A percentile compares a stretch with the other conserved stretches of the same genome.
phyloP scores from a whole-genome alignment of 2,113 vertebrate species.

The Erythrocercus mccallii region DNA sequence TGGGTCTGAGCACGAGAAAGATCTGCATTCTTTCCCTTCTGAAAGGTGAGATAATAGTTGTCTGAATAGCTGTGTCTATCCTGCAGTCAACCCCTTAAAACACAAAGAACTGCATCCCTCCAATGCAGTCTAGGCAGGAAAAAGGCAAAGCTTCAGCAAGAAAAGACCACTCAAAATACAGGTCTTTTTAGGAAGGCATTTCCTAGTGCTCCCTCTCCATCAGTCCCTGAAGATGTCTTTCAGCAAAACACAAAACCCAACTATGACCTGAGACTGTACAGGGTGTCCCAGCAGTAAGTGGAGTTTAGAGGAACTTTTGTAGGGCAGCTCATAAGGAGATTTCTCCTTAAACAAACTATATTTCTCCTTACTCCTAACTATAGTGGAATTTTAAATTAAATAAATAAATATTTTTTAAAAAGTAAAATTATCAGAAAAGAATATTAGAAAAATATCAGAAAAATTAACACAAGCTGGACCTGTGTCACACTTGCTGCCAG shows the following conservation, averaged over 20 bases:
- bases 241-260: neutral
- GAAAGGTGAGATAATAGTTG: neutral
- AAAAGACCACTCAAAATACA: neutral
- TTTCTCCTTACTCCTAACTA: neutral
- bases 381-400: neutral
- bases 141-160: neutral
- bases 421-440: neutral
- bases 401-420: too few species aligned
- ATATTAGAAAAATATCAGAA: neutral
- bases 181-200: neutral
- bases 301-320: neutral
- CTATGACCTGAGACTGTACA: neutral
- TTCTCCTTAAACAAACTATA: neutral
- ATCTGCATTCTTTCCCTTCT: neutral
- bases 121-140: neutral
- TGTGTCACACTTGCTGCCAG: neutral
- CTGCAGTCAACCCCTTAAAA: neutral
- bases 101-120: neutral
- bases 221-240: neutral
- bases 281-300: neutral
- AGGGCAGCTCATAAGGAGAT: neutral
- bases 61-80: neutral
- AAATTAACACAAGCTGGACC: neutral
- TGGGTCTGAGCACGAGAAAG: rapidly evolving
- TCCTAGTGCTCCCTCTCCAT: neutral